Percentiles rank a stretch among this genome's conserved stretches.
Evolutionary conservation across 1,140 invertebrate species (phyloP).

Genomic region (Lucilia sericata): DNA sequence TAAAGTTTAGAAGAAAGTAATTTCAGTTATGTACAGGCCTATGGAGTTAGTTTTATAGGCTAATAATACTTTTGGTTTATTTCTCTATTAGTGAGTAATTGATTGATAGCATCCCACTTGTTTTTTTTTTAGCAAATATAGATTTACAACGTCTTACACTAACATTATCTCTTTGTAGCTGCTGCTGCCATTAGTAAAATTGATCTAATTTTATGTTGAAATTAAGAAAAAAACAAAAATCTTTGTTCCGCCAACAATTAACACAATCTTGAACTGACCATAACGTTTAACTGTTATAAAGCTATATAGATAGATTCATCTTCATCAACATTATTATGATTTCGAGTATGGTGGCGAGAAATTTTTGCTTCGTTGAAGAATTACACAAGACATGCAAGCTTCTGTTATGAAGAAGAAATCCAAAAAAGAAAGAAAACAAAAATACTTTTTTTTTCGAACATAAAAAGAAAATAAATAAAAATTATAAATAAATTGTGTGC

Average conservation of each 20-base stretch:
- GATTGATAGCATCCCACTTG: too few relatives aligned
- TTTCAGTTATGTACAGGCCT: too few relatives aligned
- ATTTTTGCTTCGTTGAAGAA: conserved; percentile 11
- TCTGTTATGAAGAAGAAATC: background rate
- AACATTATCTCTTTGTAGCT: too few relatives aligned
- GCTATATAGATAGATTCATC: background rate
- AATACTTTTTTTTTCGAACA: too few relatives aligned
- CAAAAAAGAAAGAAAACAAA: background rate
- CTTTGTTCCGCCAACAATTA: conserved; percentile 23
- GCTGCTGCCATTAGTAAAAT: background rate
- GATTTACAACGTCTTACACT: too few relatives aligned
- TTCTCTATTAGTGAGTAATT: too few relatives aligned
- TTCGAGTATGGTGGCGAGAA: background rate
- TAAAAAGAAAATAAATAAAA: background rate
- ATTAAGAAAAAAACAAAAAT: too few relatives aligned
- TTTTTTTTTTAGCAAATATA: too few relatives aligned
- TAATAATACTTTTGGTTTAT: too few relatives aligned
- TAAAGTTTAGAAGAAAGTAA: too few relatives aligned
- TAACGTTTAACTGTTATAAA: conserved; percentile 32
- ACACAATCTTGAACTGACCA: conserved; percentile 25
- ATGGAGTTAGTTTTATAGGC: too few relatives aligned
- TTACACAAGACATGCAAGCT: conserved; percentile 19
- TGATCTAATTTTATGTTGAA: background rate
- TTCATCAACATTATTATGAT: background rate
- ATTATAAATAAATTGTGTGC: background rate